These are phyloP conservation scores for Coboldia fuscipes DNA, from an alignment of 1,140 invertebrate genomes.

Conservation along the genomic window DNA sequence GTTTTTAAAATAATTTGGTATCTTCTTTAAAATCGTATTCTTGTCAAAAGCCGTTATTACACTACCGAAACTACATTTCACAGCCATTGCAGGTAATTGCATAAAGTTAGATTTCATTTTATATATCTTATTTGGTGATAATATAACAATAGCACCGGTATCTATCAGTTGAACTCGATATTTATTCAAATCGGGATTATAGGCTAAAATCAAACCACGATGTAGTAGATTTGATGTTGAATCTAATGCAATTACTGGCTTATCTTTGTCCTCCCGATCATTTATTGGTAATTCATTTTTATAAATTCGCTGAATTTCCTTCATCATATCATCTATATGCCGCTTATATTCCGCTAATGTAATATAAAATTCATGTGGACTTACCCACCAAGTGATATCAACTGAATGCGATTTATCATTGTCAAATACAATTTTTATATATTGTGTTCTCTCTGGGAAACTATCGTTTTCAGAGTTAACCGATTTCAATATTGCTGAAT, in stretches of 20 bases:
- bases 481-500: too few species aligned
- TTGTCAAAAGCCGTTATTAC: constrained; percentile 27
- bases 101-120: constrained; percentile 38
- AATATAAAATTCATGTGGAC: constrained; percentile 43
- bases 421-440: too few species aligned
- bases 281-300: constrained; percentile 24
- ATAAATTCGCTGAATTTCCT: constrained; percentile 41
- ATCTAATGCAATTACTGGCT: constrained; percentile 40
- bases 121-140: constrained; percentile 36
- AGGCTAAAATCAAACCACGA: constrained; percentile 34
- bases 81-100: constrained; percentile 41
- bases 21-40: too few species aligned
- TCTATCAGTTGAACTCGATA: constrained; percentile 46
- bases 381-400: constrained; percentile 35
- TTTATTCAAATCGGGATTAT: constrained; percentile 25
- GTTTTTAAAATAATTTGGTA: too few species aligned
- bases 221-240: constrained; percentile 44
- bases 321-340: constrained; percentile 41
- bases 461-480: too few species aligned
- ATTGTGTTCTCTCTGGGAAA: too few species aligned
- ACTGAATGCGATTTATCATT: too few species aligned
- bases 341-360: constrained; percentile 27
- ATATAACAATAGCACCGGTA: constrained; percentile 43
- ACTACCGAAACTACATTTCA: constrained; percentile 36
- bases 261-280: constrained; percentile 24